Conservation (phyloP, 2,797 vertebrate species). For the Clarias laeviceps region DNA sequence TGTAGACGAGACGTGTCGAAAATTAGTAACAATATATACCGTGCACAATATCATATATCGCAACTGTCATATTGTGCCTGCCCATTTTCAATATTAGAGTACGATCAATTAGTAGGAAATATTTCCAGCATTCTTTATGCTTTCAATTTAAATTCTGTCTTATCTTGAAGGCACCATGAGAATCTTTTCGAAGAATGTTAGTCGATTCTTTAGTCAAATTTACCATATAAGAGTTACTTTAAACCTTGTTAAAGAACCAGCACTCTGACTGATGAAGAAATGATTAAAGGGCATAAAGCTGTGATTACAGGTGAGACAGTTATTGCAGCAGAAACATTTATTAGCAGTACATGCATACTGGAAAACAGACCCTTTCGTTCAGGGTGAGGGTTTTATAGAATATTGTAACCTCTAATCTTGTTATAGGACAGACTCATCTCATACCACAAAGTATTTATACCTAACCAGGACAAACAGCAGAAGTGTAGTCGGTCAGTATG, state of each 20-base stretch:
- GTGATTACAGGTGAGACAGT: not conserved
- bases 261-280: not conserved
- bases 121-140: not conserved
- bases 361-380: conserved; percentile 24
- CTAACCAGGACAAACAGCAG: conserved; percentile 6
- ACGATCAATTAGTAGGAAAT: not conserved
- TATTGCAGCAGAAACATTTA: not conserved
- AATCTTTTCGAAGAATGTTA: not conserved
- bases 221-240: not conserved
- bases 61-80: not conserved
- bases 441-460: conserved; percentile 41
- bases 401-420: conserved; percentile 4
- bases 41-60: not conserved
- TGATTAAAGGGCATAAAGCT: not conserved
- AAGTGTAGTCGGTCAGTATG: conserved; percentile 6
- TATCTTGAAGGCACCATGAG: no score
- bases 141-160: not conserved
- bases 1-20: not conserved
- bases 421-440: not conserved
- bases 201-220: not conserved
- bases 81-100: not conserved
- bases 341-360: not conserved
- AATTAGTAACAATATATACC: not conserved
- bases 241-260: not conserved
- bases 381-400: not conserved